Conservation (phyloP, 2,797 vertebrate species). For the Alauda arvensis region DNA sequence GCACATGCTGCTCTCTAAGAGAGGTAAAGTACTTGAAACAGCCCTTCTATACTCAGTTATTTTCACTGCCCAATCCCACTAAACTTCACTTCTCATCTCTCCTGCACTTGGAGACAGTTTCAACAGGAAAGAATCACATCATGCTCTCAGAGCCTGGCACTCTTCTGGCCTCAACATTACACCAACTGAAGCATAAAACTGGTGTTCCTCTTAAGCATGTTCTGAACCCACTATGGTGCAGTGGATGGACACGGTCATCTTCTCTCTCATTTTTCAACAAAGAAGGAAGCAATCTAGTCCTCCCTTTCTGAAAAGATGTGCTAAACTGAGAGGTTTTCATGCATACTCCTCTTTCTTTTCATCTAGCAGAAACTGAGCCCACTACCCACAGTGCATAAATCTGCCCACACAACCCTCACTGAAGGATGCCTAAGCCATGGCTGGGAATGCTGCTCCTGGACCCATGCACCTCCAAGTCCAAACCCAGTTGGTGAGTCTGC, state of each 20-base stretch:
- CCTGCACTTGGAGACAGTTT: neutral
- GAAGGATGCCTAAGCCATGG: neutral
- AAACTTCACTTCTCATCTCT: neutral
- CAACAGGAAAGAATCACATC: neutral
- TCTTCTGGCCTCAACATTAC: neutral
- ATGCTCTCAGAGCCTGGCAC: neutral
- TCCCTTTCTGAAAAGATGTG: neutral
- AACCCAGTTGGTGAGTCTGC: neutral
- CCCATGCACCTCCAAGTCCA: neutral
- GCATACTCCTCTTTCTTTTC: neutral
- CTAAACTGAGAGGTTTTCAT: neutral
- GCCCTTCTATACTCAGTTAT: neutral
- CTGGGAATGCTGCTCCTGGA: neutral
- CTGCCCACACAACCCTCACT: fast-evolving
- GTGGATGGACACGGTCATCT: neutral
- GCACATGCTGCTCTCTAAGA: fast-evolving
- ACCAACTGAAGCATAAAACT: neutral
- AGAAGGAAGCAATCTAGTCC: neutral
- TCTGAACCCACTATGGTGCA: neutral
- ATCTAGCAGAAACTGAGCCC: neutral
- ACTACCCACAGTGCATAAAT: neutral
- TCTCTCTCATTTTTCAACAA: neutral
- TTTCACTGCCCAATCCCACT: neutral
- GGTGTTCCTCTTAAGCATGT: neutral
- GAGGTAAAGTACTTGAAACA: neutral